Evolutionary conservation across 2,888 invertebrate species (phyloP), one percentile per base, ranked within the genome.

Genomic region (Cephus spinipes): DNA sequence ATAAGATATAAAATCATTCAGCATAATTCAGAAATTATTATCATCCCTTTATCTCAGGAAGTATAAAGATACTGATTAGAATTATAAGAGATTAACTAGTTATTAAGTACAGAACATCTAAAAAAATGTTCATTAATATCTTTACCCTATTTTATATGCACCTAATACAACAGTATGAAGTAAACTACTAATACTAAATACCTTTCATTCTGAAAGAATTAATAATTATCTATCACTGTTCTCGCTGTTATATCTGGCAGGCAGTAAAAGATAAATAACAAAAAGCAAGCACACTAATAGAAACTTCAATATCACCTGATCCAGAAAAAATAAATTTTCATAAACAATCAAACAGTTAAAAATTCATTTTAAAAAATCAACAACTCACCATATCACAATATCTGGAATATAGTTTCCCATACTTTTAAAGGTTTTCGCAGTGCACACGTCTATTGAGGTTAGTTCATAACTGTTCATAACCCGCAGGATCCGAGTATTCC

Each of bases 331-430:
- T 30, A 32, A 77, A 76, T 36, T 23, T 73, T 55, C 32, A n/a
- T 36, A 36, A 36, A 12, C 12, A 31, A 32, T 74, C 9, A 40
- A 40, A 74, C 4, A 76, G 34, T 76, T 75, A 12, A 11, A 33
- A 73, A 32, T 75, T 33, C 36, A 74, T 34, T 73, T 73, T 75
- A 55, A 11, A 77, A 69, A 40, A 76, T 68, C 36, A 68, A 31
- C 11, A 34, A 85, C 86, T 83, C 81, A 92, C 92, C 91, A 92
- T 85, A 92, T 91, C 74, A 91, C 85, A 81, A 90, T 86, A 82
- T 92, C 90, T 81, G 87, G 87, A 76, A 86, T 85, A 86, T 90
- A 89, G 85, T 88, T 90, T 85, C 90, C 91, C 91, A 91, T 91
- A 81, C 74, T 89, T 85, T 32, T 33, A 6, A 23, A 15, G 23